Percentiles rank a stretch among this genome's conserved stretches.
phyloP scores from a whole-genome alignment of 2,797 vertebrate genomes.

The Sebastes minor region DNA sequence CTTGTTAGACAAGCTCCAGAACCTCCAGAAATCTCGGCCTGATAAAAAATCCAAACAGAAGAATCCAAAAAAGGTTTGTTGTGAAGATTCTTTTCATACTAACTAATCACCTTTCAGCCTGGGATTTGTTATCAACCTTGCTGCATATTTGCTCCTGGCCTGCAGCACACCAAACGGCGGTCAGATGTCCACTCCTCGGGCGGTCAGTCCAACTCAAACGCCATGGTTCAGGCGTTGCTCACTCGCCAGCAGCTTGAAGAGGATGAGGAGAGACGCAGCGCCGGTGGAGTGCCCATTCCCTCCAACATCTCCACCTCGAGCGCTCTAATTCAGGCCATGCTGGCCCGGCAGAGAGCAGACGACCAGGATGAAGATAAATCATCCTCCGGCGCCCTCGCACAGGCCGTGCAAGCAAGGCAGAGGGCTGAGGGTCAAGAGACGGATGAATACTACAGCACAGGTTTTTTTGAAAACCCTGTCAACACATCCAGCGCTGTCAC shows the following conservation, averaged over 20 bases:
- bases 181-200: conserved; percentile 12
- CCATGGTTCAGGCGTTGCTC: conserved; percentile 61
- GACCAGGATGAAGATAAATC: conserved; percentile 1
- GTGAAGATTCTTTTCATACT: background rate
- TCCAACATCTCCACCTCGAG: conserved; percentile 50
- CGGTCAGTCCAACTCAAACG: conserved; percentile 62
- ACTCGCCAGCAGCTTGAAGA: conserved; percentile 61
- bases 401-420: conserved; percentile 37
- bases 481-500: conserved; percentile 14
- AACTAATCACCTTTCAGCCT: background rate
- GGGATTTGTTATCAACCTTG: background rate
- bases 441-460: conserved; percentile 1
- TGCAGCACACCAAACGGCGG: conserved; percentile 37
- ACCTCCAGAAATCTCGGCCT: conserved; percentile 65
- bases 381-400: background rate
- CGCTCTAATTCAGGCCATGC: conserved; percentile 52
- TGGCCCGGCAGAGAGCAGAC: conserved; percentile 45
- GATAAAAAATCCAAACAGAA: conserved; percentile 40
- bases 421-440: conserved; percentile 10
- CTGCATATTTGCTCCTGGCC: background rate
- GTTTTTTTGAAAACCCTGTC: conserved; percentile 6
- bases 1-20: conserved; percentile 82
- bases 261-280: conserved; percentile 11
- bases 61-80: conserved; percentile 60
- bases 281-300: conserved; percentile 36